Base-by-base conservation (phyloP, 2,113 vertebrate species). In the Leptobrachium leishanense region DNA sequence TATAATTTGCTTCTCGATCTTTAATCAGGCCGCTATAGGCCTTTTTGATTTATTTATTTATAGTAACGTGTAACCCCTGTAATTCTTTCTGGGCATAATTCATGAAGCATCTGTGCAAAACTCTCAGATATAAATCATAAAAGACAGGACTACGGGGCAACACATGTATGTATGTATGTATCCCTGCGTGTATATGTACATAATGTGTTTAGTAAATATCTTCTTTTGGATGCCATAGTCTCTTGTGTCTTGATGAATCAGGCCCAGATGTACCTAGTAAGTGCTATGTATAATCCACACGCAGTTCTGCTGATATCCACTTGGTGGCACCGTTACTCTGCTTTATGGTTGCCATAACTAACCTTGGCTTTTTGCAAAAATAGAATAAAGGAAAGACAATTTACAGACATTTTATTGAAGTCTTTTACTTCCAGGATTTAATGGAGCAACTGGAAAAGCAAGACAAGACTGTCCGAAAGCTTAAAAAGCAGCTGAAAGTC, bases 361-460 rank as follows among this genome's bases (percentile, higher is more conserved):
- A 89, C 87, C 80, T 12, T 77, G 42, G 72, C 76, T 41, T 66
- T 85, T 44, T 64, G 6, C 11, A 54, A 54, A 54, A 11, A 11
- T 59, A 59, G 9, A 3, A 59, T 59, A 10, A 15, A 62, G 57
- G 57, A 62, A 62, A 12, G 12, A 50, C 46, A 5, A 50, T 40
- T 65, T 40, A 39, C 68, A 65, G 63, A 59, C 73, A 82, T 83
- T 5, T 13, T 13, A 12, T 11, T 13, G 55, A 8, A 4, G 3
- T 59, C 2, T 59, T 59, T 82, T 87, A 85, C 75, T n/a, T 69
- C 69, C 84, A 99, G 98, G 97, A 99, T 89, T 92, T 99, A 62
- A 96, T 98, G 97, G 98, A 98, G 84, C 97, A 99, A 87, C 89
- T 99, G 83, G 98, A 99, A 91, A 99, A 98, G 83, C 97, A 99